Evolutionary conservation across 2,888 invertebrate species (phyloP).

Genomic region (Allophyes oxyacanthae): DNA sequence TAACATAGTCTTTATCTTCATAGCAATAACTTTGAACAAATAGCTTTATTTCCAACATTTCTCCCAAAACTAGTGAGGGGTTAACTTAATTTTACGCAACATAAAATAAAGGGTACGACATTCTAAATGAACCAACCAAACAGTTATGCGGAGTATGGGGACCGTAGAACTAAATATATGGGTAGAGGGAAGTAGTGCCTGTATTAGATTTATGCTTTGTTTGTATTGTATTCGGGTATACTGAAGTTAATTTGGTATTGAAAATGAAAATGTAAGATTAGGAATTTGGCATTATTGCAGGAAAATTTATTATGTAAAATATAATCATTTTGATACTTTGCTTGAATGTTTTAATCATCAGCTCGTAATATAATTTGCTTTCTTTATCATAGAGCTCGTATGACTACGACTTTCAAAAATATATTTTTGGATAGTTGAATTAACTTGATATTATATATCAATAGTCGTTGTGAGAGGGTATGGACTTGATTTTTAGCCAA

Average conservation of each 20-base stretch:
- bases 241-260: slow-evolving; percentile 22
- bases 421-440: too few species aligned
- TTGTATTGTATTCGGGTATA: slow-evolving; percentile 28
- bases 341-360: too few species aligned
- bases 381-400: too few species aligned
- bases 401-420: too few species aligned
- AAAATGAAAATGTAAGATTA: not conserved
- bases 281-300: too few species aligned
- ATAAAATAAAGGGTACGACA: slow-evolving; percentile 51
- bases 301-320: too few species aligned
- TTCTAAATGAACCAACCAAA: slow-evolving; percentile 55
- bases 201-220: slow-evolving; percentile 50
- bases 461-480: too few species aligned
- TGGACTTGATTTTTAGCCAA: too few species aligned
- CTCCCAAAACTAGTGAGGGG: slow-evolving; percentile 32
- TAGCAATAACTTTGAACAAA: slow-evolving; percentile 21
- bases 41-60: slow-evolving; percentile 28
- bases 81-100: slow-evolving; percentile 58
- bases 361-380: too few species aligned
- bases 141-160: slow-evolving; percentile 55
- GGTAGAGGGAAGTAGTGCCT: slow-evolving; percentile 36
- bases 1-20: not conserved
- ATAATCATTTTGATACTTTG: not conserved
- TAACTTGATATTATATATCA: too few species aligned
- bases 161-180: slow-evolving; percentile 42